Base-by-base conservation (phyloP, 2,888 invertebrate species). In the Adela reaumurella region DNA sequence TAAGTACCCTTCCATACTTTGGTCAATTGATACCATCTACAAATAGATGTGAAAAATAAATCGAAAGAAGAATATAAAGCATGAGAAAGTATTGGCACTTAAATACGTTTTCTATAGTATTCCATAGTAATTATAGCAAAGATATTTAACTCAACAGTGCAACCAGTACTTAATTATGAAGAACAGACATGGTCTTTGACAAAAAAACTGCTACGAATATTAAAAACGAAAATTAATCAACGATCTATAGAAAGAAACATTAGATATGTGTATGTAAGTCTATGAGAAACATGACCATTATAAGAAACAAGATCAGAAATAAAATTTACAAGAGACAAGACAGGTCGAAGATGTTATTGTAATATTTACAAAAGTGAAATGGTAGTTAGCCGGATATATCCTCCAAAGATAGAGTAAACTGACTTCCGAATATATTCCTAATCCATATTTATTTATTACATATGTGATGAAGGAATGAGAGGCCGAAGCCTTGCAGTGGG, bases 61-160 rank as follows among this genome's bases (percentile, higher is more conserved):
- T 49, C 2, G 19, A 49, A 10, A 49, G 20, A 49, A 42, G 49
- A 43, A 43, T 46, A 35, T 46, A 43, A 3, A 46, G 11, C 16
- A 43, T 41, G 45, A 45, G 16, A 19, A 49, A 46, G 45, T 49
- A 44, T 35, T 49, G 45, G 45, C 49, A 19, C 16, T 48, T 18
- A 48, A 48, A 29, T 44, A 48, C 44, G 16, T 48, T 3, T 16
- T 48, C 29, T 44, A 44, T 18, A 24, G 29, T 6, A 47, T 3
- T 17, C 19, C 17, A 43, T 47, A 17, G 2, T 2, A 14, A 24
- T 43, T 16, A 47, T 43, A 43, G 24, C 17, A 19, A 47, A 47
- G 19, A 17, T 17, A 8, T 47, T 47, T 17, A 11, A 43, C n/a
- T 43, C 47, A 8, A 43, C 43, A 17, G 28, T 47, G 1, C 47